Conservation (phyloP, 2,113 vertebrate species). For the Ageneiosus marmoratus region DNA sequence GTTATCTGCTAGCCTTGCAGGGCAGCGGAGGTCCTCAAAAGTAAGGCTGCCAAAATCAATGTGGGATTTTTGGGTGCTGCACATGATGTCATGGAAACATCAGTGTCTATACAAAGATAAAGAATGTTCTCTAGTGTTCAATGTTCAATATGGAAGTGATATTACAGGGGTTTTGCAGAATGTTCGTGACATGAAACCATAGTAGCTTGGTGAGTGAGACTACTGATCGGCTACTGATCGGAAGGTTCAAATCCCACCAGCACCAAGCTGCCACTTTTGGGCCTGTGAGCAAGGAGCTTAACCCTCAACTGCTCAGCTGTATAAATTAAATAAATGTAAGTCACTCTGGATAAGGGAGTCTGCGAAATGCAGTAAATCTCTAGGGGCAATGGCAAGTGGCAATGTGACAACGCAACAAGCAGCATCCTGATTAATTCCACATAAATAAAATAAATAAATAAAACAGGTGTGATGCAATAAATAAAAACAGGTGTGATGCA, state of each 20-base stretch:
- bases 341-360: too few relatives aligned
- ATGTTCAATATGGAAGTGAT: not conserved
- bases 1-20: constrained; percentile 46
- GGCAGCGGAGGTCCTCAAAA: constrained; percentile 20
- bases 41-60: constrained; percentile 47
- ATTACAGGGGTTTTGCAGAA: not conserved
- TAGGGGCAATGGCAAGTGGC: too few relatives aligned
- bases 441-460: too few relatives aligned
- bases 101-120: not conserved
- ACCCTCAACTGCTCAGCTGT: too few relatives aligned
- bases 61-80: constrained; percentile 3
- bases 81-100: constrained; percentile 29
- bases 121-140: not conserved
- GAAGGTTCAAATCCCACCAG: too few relatives aligned
- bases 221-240: too few relatives aligned
- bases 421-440: not conserved
- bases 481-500: not conserved
- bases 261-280: too few relatives aligned
- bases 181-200: not conserved
- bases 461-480: too few relatives aligned
- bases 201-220: too few relatives aligned
- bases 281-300: too few relatives aligned
- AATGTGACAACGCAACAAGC: not conserved
- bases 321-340: too few relatives aligned
- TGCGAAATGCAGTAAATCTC: too few relatives aligned